These are phyloP conservation scores for Gymnothorax javanicus DNA, from an alignment of 2,797 vertebrate genomes.

Conservation along the genomic window DNA sequence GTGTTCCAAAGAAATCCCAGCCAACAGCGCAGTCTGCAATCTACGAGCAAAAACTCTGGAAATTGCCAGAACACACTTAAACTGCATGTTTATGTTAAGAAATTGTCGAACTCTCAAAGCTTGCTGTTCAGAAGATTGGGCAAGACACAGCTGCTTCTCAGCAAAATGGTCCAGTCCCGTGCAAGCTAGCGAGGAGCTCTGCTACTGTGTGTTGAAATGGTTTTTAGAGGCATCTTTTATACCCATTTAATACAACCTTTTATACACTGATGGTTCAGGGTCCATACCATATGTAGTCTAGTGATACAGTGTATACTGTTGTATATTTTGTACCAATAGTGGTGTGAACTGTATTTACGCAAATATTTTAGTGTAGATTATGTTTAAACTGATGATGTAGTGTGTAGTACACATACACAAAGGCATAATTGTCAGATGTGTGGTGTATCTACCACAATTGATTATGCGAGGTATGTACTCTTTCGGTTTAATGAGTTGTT, in stretches of 20 bases:
- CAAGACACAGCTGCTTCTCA: background rate
- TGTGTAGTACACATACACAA: background rate
- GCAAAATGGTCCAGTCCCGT: background rate
- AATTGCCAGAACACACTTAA: background rate
- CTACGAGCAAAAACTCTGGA: background rate
- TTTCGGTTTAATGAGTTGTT: too few species aligned
- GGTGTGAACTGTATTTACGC: background rate
- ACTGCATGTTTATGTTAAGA: background rate
- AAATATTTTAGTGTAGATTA: background rate
- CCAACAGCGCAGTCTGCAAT: background rate
- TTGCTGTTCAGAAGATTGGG: background rate
- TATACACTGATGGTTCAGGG: background rate
- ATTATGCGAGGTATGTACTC: background rate
- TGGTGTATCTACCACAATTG: background rate
- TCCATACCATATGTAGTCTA: too few species aligned
- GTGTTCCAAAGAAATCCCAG: too few species aligned
- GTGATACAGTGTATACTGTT: too few species aligned
- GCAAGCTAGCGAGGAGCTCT: too few species aligned
- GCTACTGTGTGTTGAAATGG: background rate
- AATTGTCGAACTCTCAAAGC: background rate
- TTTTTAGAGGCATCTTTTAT: background rate
- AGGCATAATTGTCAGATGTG: background rate
- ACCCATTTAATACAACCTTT: background rate
- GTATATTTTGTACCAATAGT: too few species aligned
- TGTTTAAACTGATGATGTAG: background rate